Evolutionary conservation across 2,888 invertebrate species (phyloP).

Genomic region (Sthenelais limicola): DNA sequence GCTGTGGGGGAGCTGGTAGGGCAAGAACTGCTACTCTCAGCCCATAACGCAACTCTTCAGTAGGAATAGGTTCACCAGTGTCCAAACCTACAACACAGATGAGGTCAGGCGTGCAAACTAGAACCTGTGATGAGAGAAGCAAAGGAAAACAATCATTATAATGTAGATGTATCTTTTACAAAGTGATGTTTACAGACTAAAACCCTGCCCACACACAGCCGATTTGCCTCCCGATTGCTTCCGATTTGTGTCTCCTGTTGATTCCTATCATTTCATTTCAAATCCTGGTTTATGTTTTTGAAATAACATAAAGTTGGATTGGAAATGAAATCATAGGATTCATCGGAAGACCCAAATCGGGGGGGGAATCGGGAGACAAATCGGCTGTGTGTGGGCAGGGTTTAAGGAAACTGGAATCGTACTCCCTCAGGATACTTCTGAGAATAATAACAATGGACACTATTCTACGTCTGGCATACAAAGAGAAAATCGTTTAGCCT

Average conservation of each 20-base stretch:
- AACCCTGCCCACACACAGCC: too few species aligned
- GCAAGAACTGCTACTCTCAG: conserved; percentile 61
- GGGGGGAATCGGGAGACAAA: too few species aligned
- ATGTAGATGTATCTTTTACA: not conserved
- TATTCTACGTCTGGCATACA: too few species aligned
- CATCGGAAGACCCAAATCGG: too few species aligned
- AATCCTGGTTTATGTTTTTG: too few species aligned
- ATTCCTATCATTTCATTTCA: not conserved
- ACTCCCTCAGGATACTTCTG: too few species aligned
- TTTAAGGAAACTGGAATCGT: not conserved
- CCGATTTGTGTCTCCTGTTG: not conserved
- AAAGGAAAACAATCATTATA: not conserved
- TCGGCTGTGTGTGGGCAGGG: too few species aligned
- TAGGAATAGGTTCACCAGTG: conserved; percentile 62
- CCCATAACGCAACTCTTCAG: conserved; percentile 65
- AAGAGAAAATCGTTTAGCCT: too few species aligned
- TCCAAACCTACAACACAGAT: conserved; percentile 63
- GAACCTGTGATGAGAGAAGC: conserved; percentile 16
- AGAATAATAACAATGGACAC: too few species aligned
- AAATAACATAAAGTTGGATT: too few species aligned
- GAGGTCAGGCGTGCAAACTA: conserved; percentile 64
- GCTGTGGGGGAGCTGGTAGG: conserved; percentile 50
- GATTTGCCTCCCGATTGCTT: too few species aligned
- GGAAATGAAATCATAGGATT: too few species aligned
- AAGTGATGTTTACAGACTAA: not conserved